These are phyloP conservation scores for Brienomyrus longianalis DNA, from an alignment of 2,113 vertebrate genomes.

Conservation along the genomic window DNA sequence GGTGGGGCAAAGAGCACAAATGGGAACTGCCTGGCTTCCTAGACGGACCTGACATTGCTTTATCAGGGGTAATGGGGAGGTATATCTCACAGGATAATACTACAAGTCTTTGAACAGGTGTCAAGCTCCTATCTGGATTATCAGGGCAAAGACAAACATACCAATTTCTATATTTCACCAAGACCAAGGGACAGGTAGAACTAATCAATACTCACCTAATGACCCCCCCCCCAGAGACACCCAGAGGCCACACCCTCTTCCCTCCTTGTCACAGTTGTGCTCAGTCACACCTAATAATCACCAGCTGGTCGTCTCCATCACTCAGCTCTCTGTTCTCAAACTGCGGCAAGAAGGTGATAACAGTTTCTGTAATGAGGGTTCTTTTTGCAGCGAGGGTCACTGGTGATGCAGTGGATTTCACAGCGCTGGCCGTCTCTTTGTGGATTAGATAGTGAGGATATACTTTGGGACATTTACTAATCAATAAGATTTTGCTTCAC, in stretches of 20 bases:
- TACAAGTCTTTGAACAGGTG: not conserved
- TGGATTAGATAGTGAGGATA: not conserved
- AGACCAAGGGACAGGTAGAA: not conserved
- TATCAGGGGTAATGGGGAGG: not conserved
- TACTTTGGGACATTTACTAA: slow-evolving; percentile 30
- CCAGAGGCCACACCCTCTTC: not conserved
- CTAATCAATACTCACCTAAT: not conserved
- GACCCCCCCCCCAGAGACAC: not conserved
- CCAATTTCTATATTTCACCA: not conserved
- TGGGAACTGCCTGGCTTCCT: not conserved
- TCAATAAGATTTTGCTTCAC: slow-evolving; percentile 54
- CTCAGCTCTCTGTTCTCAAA: not conserved
- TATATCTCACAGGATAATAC: not conserved
- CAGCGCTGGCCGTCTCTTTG: not conserved
- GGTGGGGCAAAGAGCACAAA: not conserved
- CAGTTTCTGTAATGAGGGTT: not conserved
- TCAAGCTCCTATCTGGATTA: not conserved
- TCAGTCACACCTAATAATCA: slow-evolving; percentile 1
- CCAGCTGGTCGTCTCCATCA: slow-evolving; percentile 1
- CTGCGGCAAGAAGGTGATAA: not conserved
- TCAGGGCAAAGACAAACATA: not conserved
- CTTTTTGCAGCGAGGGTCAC: not conserved
- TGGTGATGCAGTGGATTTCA: not conserved
- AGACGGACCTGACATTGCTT: not conserved
- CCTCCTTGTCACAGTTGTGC: not conserved